Percentiles rank a stretch among this genome's conserved stretches.
Conservation (phyloP, 2,797 vertebrate species). For the Harpagifer antarcticus region DNA sequence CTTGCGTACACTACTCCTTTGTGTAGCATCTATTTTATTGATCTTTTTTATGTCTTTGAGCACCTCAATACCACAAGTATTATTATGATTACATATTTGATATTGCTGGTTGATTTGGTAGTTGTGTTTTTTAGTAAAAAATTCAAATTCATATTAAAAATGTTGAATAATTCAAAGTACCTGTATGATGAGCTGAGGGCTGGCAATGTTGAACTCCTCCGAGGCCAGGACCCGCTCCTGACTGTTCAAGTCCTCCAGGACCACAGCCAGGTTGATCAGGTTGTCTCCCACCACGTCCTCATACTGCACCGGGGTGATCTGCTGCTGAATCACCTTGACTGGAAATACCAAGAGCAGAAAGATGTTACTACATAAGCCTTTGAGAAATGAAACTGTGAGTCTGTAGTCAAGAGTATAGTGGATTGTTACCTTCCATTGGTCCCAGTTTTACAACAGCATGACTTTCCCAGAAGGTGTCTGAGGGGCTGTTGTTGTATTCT, state of each 20-base stretch:
- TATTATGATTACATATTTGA: too few relatives aligned
- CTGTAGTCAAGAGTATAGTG: not conserved
- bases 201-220: slow-evolving; percentile 83
- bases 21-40: not conserved
- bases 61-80: too few relatives aligned
- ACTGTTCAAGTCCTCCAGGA: slow-evolving; percentile 76
- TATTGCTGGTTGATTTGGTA: too few relatives aligned
- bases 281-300: slow-evolving; percentile 67
- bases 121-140: not conserved
- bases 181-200: slow-evolving; percentile 75
- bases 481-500: slow-evolving; percentile 83
- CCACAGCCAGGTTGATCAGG: slow-evolving; percentile 84
- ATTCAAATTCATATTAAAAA: not conserved
- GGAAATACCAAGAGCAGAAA: slow-evolving; percentile 8
- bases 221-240: slow-evolving; percentile 70
- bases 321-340: slow-evolving; percentile 73
- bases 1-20: not conserved
- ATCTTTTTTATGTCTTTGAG: too few relatives aligned
- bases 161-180: slow-evolving; percentile 26
- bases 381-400: not conserved
- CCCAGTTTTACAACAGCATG: slow-evolving; percentile 74
- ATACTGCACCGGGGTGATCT: slow-evolving; percentile 75
- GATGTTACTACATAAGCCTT: not conserved
- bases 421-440: slow-evolving; percentile 87
- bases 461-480: slow-evolving; percentile 86